Base-by-base conservation (phyloP, 2,888 invertebrate species). In the Polymixis flavicincta region DNA sequence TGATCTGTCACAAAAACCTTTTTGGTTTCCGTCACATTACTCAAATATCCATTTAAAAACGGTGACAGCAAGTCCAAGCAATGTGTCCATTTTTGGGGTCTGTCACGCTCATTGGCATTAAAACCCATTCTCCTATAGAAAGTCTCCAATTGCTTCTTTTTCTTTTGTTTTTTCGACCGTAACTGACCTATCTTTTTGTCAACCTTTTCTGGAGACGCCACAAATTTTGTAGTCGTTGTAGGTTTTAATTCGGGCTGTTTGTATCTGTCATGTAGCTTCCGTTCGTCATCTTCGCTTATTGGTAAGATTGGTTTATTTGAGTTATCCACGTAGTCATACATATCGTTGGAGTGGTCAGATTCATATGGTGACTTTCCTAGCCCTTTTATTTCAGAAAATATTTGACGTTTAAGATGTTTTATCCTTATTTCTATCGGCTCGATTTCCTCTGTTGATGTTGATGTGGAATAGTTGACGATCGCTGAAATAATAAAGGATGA, bases 51-150 rank as follows among this genome's bases (percentile, higher is more conserved):
- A 0, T 73, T 89, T 5, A 94, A 55, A 66, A 82, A 90, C 0
- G 92, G 93, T 0, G 92, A 90, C 0, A 93, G 86, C 6, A 92
- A 77, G 5, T 78, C 74, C 7, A 82, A 2, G 1, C 82, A 82
- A n/a, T 82, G 82, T 0, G 87, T 76, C 90, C 90, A 92, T 25
- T 87, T 79, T 0, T 86, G 55, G 0, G 85, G 80, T 2, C 50
- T 67, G 1, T 88, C 70, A 13, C 84, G 69, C 0, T 76, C 19
- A 0, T 81, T 76, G 0, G 76, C 67, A 1, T 89, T 78, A 6
- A 80, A 76, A 0, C 14, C 5, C 28, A 68, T 37, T 9, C 74
- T 87, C 37, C 90, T 85, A 8, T 90, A 91, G 55, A 91, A 91
- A 6, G 87, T 82, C 7, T 90, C 88, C 0, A 42, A 25, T 0